These are phyloP conservation scores for Trachelipus rathkii DNA, from an alignment of 1,140 invertebrate genomes.

Conservation along the genomic window DNA sequence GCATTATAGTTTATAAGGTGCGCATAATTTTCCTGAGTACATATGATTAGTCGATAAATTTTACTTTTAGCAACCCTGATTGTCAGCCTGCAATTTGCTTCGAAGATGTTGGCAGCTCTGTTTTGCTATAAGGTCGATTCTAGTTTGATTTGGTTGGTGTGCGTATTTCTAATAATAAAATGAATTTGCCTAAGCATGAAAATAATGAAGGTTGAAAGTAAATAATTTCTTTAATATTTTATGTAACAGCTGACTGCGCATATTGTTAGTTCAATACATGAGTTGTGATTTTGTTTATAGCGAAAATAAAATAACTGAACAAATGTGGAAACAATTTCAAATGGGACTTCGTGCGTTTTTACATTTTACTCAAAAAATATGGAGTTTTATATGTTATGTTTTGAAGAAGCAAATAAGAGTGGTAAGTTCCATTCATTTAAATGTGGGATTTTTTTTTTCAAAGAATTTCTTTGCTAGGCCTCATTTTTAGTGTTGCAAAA, in stretches of 20 bases:
- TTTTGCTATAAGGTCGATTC: neutral
- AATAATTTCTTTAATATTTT: neutral
- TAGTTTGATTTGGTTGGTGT: neutral
- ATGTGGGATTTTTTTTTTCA: no score
- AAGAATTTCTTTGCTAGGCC: no score
- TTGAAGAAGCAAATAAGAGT: neutral
- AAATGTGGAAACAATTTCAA: constrained; percentile 8
- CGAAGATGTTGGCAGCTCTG: neutral
- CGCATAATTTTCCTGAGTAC: no score
- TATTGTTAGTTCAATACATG: neutral
- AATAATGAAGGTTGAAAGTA: neutral
- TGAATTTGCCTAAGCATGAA: neutral
- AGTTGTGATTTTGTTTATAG: constrained; percentile 6
- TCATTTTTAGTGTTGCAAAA: no score
- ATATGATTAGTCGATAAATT: no score
- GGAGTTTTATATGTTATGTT: constrained; percentile 13
- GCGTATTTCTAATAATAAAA: neutral
- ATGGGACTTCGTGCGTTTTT: constrained; percentile 11
- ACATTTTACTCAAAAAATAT: neutral
- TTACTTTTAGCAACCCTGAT: no score
- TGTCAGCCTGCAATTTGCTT: no score
- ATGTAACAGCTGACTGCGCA: neutral
- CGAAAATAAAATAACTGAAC: neutral
- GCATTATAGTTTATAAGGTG: no score
- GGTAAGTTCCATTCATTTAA: neutral